A percentile compares a stretch with the other conserved stretches of the same genome.
phyloP scores from a whole-genome alignment of 1,140 invertebrate species.

The Diuraphis noxia region DNA sequence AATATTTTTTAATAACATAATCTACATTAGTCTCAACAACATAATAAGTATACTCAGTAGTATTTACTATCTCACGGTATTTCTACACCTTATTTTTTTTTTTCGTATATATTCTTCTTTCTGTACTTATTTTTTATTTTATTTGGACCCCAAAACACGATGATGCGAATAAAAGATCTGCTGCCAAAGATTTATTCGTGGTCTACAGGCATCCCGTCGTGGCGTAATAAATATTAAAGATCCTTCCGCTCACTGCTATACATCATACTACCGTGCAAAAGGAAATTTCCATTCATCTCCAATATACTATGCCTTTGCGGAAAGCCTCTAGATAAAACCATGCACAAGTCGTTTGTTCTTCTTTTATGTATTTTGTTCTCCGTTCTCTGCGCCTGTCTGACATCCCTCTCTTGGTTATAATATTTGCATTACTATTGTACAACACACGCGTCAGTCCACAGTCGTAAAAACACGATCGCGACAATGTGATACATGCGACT shows the following conservation, averaged over 20 bases:
- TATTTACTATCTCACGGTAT: background rate
- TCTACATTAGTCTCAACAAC: background rate
- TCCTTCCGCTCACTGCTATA: background rate
- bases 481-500: background rate
- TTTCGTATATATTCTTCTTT: background rate
- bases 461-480: background rate
- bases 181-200: slow-evolving; percentile 22
- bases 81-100: too few species aligned
- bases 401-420: background rate
- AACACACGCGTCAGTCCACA: background rate
- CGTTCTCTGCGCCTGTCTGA: background rate
- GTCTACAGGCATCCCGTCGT: background rate
- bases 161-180: slow-evolving; percentile 24
- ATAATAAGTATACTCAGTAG: background rate
- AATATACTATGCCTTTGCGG: background rate
- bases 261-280: background rate
- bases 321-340: background rate
- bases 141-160: background rate
- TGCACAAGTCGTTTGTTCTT: slow-evolving; percentile 3
- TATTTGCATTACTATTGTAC: background rate
- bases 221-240: slow-evolving; percentile 33
- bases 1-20: too few species aligned
- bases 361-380: background rate
- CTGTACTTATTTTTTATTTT: background rate
- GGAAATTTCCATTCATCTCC: slow-evolving; percentile 14